phyloP scores from a whole-genome alignment of 2,797 vertebrate genomes.

The Merluccius polli region DNA sequence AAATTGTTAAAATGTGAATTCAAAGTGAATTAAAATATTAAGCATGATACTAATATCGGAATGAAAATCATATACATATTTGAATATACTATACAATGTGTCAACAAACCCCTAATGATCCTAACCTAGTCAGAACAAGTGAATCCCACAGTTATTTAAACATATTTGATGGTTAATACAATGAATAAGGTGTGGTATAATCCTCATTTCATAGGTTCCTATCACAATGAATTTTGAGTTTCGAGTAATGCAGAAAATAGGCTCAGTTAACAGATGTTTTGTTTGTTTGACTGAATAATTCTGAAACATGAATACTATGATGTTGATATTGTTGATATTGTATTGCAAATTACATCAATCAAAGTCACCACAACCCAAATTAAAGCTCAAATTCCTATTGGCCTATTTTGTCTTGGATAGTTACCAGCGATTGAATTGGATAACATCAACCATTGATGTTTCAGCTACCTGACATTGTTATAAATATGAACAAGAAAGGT shows the following conservation, averaged over 20 bases:
- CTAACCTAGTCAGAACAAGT: too few relatives aligned
- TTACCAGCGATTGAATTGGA: too few relatives aligned
- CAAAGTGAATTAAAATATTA: background rate
- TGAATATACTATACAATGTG: background rate
- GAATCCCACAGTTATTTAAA: too few relatives aligned
- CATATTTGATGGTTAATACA: too few relatives aligned
- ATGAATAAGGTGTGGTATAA: too few relatives aligned
- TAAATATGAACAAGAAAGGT: too few relatives aligned
- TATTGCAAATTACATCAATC: background rate
- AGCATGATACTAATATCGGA: background rate
- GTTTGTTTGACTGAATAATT: background rate
- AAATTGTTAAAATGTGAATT: background rate
- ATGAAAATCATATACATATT: background rate
- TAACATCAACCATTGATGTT: too few relatives aligned
- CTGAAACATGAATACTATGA: background rate
- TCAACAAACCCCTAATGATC: too few relatives aligned
- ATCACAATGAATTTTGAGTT: background rate
- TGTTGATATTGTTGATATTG: background rate
- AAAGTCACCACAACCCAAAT: background rate
- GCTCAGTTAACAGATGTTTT: background rate
- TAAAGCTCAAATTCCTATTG: background rate
- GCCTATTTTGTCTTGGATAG: background rate
- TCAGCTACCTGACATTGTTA: too few relatives aligned
- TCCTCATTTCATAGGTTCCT: too few relatives aligned
- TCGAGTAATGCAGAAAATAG: background rate